These are phyloP conservation scores for Atta texana DNA, from an alignment of 1,140 invertebrate species.

Conservation along the genomic window DNA sequence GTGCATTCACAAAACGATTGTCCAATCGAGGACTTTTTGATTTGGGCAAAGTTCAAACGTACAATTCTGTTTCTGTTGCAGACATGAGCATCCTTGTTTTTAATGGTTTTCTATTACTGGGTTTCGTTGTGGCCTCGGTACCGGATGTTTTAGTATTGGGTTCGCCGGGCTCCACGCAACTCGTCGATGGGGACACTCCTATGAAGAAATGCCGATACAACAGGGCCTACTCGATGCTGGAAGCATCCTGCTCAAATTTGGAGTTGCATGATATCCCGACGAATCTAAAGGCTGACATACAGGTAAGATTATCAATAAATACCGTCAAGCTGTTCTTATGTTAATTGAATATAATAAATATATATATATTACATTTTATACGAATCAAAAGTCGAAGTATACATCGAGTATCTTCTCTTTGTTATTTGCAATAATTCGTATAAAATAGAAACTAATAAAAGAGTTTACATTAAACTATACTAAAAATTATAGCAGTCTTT, in stretches of 20 bases:
- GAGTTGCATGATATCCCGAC: constrained; percentile 74
- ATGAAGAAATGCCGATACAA: constrained; percentile 74
- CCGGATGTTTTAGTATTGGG: constrained; percentile 64
- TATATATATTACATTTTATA: neutral
- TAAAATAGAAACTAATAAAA: constrained; percentile 9
- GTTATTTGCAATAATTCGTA: neutral
- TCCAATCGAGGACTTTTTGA: neutral
- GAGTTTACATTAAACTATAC: neutral
- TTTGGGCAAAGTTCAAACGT: constrained; percentile 27
- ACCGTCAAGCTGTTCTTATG: neutral
- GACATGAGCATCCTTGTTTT: constrained; percentile 75
- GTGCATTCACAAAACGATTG: neutral
- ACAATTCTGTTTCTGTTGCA: constrained; percentile 71
- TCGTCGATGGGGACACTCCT: constrained; percentile 69
- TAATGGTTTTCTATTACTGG: constrained; percentile 72
- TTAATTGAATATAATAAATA: constrained; percentile 13
- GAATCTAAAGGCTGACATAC: constrained; percentile 74
- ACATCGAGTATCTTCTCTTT: neutral
- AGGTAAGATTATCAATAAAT: constrained; percentile 70
- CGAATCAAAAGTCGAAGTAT: neutral
- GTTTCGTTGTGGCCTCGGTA: constrained; percentile 62
- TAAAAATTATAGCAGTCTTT: constrained; percentile 10
- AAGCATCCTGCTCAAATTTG: constrained; percentile 76
- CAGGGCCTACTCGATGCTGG: constrained; percentile 71
- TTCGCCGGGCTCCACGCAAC: constrained; percentile 55